Percentiles rank a stretch among this genome's conserved stretches.
phyloP scores from a whole-genome alignment of 2,888 invertebrate species.

The Lepeophtheirus nordmannii region DNA sequence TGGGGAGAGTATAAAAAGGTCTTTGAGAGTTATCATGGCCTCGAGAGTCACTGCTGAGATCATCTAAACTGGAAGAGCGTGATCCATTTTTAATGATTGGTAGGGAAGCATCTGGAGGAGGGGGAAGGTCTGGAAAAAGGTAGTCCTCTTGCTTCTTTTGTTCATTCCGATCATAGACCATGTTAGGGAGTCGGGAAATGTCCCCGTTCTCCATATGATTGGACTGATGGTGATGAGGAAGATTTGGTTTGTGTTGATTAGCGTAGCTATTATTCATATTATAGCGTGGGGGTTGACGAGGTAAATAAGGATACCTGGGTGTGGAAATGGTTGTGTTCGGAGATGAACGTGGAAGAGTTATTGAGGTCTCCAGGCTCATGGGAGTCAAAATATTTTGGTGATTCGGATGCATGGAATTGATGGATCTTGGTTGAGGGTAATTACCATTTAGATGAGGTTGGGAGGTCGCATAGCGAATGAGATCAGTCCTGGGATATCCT shows the following conservation, averaged over 20 bases:
- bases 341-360: neutral
- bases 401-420: neutral
- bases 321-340: neutral
- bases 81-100: neutral
- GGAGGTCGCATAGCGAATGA: neutral
- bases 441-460: neutral
- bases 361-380: neutral
- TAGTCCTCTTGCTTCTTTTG: neutral
- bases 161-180: too few relatives aligned
- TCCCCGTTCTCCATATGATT: too few relatives aligned
- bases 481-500: neutral
- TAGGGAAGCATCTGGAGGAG: conserved; percentile 18
- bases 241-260: too few relatives aligned
- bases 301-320: neutral
- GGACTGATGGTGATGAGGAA: too few relatives aligned
- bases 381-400: neutral
- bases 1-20: conserved; percentile 5
- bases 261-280: neutral
- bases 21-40: neutral
- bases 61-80: conserved; percentile 21
- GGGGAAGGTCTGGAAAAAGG: conserved; percentile 18
- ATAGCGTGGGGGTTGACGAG: neutral
- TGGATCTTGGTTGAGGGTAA: neutral
- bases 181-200: too few relatives aligned
- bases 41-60: conserved; percentile 13